Percentiles rank a stretch among this genome's conserved stretches.
These are phyloP conservation scores for Bemisia tabaci DNA, from an alignment of 1,140 invertebrate genomes.

Conservation along the genomic window DNA sequence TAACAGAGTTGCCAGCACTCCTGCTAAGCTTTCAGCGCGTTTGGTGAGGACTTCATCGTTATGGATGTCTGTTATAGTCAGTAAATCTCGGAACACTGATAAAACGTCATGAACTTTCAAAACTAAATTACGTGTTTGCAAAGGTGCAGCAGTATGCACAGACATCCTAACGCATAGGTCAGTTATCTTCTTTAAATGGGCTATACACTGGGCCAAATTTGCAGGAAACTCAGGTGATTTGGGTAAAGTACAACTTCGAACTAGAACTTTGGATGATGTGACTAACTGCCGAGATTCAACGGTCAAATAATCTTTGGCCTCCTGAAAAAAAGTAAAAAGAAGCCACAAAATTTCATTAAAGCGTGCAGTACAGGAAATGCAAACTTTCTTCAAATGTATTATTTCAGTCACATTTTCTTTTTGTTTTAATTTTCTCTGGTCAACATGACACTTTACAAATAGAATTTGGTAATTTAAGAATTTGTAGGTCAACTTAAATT, in stretches of 20 bases:
- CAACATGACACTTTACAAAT: no score
- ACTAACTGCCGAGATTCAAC: conserved; percentile 65
- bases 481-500: no score
- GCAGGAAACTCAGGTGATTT: conserved; percentile 41
- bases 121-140: conserved; percentile 64
- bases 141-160: conserved; percentile 54
- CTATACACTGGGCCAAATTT: conserved; percentile 53
- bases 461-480: no score
- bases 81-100: conserved; percentile 15
- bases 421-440: no score
- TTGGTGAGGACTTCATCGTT: conserved; percentile 44
- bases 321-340: conserved; percentile 30
- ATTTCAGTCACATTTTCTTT: no score
- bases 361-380: neutral
- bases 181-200: conserved; percentile 47
- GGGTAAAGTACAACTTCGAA: conserved; percentile 37
- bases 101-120: conserved; percentile 44
- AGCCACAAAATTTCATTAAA: conserved; percentile 8
- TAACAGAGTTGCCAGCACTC: conserved; percentile 62
- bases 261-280: conserved; percentile 65
- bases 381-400: no score
- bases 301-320: conserved; percentile 60
- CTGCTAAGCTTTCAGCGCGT: conserved; percentile 64
- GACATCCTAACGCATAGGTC: conserved; percentile 54
- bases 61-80: conserved; percentile 30